phyloP scores from a whole-genome alignment of 2,888 invertebrate species.

The Drosophila paramelanica region DNA sequence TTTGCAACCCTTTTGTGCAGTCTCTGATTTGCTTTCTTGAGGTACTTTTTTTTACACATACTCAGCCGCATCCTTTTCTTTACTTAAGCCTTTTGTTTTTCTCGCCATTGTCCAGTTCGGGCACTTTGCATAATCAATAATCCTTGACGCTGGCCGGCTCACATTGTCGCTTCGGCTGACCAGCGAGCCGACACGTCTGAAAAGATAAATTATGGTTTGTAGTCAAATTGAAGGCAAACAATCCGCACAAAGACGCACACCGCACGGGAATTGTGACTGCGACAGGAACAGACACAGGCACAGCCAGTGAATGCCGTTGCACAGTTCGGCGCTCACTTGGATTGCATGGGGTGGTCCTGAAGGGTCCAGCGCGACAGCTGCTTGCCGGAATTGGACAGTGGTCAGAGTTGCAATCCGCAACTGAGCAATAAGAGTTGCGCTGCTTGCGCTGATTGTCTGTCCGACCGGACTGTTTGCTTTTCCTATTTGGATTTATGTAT shows the following conservation, averaged over 20 bases:
- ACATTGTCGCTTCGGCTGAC: conserved; percentile 79
- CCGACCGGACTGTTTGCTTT: conserved; percentile 57
- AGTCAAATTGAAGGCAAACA: conserved; percentile 84
- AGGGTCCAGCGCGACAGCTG: conserved; percentile 44
- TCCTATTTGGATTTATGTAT: conserved; percentile 54
- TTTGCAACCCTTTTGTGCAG: conserved; percentile 62
- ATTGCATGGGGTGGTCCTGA: conserved; percentile 27
- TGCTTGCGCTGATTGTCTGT: conserved; percentile 19
- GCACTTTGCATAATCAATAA: conserved; percentile 85
- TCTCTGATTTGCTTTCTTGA: conserved; percentile 16
- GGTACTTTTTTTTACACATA: conserved; percentile 23
- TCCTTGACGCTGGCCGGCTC: conserved; percentile 82
- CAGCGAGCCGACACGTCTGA: conserved; percentile 78
- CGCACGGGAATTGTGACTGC: conserved; percentile 30
- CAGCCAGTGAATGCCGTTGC: conserved; percentile 39
- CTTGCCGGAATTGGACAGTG: conserved; percentile 46
- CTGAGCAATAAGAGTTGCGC: not conserved
- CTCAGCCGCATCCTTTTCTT: conserved; percentile 58
- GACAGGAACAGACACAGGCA: conserved; percentile 15
- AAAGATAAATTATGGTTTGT: conserved; percentile 84
- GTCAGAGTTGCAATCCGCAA: conserved; percentile 29
- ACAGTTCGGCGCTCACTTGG: conserved; percentile 1
- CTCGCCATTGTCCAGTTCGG: conserved; percentile 68
- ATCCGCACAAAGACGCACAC: conserved; percentile 58
- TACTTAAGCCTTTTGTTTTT: conserved; percentile 79